phyloP scores from a whole-genome alignment of 2,888 invertebrate species.

The Diabrotica balteata region DNA sequence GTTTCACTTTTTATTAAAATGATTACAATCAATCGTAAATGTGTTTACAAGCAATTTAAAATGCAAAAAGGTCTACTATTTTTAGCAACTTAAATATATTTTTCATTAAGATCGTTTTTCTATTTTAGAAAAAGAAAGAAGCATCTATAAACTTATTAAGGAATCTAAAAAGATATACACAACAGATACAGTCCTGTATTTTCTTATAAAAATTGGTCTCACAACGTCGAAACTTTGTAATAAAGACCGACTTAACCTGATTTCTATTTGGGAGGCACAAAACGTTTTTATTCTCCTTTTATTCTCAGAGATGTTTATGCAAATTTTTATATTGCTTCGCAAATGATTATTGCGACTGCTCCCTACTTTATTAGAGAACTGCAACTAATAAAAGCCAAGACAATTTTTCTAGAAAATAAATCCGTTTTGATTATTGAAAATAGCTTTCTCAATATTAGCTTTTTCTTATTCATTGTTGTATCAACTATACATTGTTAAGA shows the following conservation, averaged over 20 bases:
- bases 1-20: too few relatives aligned
- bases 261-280: constrained; percentile 23
- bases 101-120: too few relatives aligned
- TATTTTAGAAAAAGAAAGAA: background rate
- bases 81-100: too few relatives aligned
- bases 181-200: background rate
- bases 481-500: too few relatives aligned
- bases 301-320: constrained; percentile 19
- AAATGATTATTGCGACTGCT: constrained; percentile 2
- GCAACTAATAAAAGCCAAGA: too few relatives aligned
- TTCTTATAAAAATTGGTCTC: constrained; percentile 22
- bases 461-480: too few relatives aligned
- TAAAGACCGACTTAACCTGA: constrained; percentile 31
- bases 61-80: too few relatives aligned
- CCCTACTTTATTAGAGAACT: background rate
- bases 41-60: too few relatives aligned
- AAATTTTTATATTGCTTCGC: constrained; percentile 12
- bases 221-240: constrained; percentile 27
- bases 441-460: too few relatives aligned
- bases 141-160: background rate
- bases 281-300: constrained; percentile 21
- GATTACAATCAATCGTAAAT: too few relatives aligned
- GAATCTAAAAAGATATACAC: background rate
- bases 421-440: too few relatives aligned
- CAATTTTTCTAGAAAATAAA: too few relatives aligned